Percentiles rank a stretch among this genome's conserved stretches.
Conservation (phyloP, 2,888 invertebrate species). For the Poecilus cupreus region DNA sequence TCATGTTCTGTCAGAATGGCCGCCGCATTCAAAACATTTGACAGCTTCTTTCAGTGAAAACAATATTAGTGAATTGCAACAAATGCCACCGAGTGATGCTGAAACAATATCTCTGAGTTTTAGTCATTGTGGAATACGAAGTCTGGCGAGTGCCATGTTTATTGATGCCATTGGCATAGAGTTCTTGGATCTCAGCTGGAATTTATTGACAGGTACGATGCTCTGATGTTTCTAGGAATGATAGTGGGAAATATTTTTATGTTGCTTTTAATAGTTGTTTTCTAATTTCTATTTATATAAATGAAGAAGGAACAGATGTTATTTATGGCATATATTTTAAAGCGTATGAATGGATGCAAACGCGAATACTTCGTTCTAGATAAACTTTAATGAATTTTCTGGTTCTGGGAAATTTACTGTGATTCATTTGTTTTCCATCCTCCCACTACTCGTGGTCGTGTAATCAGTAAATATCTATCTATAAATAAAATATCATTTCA, state of each 20-base stretch:
- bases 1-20: conserved; percentile 70
- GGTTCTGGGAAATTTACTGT: not conserved
- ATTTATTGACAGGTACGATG: conserved; percentile 74
- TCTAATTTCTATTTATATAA: conserved; percentile 44
- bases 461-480: not conserved
- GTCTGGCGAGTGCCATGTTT: conserved; percentile 75
- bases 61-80: conserved; percentile 73
- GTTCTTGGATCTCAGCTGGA: conserved; percentile 77
- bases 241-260: not conserved
- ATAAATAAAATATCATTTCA: not conserved
- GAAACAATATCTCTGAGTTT: conserved; percentile 74
- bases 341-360: not conserved
- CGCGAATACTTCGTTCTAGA: not conserved
- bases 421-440: not conserved
- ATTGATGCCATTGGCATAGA: conserved; percentile 73
- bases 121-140: conserved; percentile 74
- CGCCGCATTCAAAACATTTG: conserved; percentile 70
- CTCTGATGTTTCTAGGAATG: not conserved
- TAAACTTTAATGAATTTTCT: not conserved
- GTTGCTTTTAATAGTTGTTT: not conserved
- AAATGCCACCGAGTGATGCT: conserved; percentile 73
- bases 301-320: too few species aligned
- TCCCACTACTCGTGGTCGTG: not conserved
- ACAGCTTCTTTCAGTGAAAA: conserved; percentile 77
- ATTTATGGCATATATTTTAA: too few species aligned